Conservation (phyloP, 1,140 invertebrate genomes). For the Carposina sasakii region DNA sequence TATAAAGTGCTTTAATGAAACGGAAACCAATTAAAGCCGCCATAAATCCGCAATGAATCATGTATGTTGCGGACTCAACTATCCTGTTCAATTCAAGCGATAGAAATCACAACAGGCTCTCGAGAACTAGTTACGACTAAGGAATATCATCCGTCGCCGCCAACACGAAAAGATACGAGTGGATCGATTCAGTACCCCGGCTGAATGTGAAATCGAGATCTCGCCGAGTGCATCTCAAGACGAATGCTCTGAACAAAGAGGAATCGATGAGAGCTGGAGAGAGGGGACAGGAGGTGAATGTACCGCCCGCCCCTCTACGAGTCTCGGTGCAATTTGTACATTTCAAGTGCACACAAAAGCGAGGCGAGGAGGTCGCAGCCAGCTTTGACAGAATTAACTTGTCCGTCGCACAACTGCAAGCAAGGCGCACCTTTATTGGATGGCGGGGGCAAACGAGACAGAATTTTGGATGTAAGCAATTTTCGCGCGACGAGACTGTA, state of each 20-base stretch:
- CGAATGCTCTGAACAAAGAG: conserved; percentile 63
- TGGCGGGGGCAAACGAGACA: conserved; percentile 26
- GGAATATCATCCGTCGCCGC: conserved; percentile 41
- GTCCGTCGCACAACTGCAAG: conserved; percentile 49
- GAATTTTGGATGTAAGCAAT: conserved; percentile 26
- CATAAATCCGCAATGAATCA: too few relatives aligned
- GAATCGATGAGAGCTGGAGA: conserved; percentile 59
- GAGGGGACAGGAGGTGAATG: conserved; percentile 43
- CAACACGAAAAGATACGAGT: conserved; percentile 30
- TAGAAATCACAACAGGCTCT: conserved; percentile 25
- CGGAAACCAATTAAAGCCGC: too few relatives aligned
- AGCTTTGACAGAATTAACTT: conserved; percentile 71
- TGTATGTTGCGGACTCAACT: too few relatives aligned
- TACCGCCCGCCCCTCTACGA: conserved; percentile 50
- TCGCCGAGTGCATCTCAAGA: conserved; percentile 60
- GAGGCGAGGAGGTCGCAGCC: conserved; percentile 59
- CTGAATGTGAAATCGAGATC: conserved; percentile 63
- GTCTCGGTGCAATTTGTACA: conserved; percentile 68
- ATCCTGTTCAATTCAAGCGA: too few relatives aligned
- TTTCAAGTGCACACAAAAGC: conserved; percentile 70
- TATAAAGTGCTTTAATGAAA: too few relatives aligned
- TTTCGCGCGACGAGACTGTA: too few relatives aligned
- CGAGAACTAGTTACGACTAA: conserved; percentile 35
- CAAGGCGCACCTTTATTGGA: conserved; percentile 58
- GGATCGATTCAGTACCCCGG: conserved; percentile 46